A percentile compares a stretch with the other conserved stretches of the same genome.
Evolutionary conservation across 2,888 invertebrate genomes (phyloP).

Genomic region (Sinodicranocentrus sp.): DNA sequence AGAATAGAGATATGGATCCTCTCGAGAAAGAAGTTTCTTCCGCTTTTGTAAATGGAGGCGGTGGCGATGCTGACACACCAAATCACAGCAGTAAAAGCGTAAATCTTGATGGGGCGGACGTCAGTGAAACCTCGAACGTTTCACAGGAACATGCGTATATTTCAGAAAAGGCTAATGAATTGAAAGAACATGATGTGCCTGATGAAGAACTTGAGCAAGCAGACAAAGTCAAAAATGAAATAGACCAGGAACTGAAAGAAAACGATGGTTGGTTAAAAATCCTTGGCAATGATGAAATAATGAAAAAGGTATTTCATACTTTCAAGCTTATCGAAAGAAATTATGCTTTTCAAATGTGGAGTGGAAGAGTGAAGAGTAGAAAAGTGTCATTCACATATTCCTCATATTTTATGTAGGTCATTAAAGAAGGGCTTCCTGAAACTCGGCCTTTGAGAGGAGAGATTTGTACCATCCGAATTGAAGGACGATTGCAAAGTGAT

Average conservation of each 20-base stretch:
- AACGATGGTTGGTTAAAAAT: slow-evolving; percentile 86
- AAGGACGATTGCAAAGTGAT: too few species aligned
- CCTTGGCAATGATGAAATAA: slow-evolving; percentile 87
- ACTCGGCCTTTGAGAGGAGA: too few species aligned
- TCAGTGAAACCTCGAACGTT: too few species aligned
- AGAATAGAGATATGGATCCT: too few species aligned
- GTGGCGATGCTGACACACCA: slow-evolving; percentile 22
- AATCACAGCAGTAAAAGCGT: too few species aligned
- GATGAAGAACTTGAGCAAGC: slow-evolving; percentile 72
- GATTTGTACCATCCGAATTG: too few species aligned
- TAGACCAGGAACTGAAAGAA: slow-evolving; percentile 71
- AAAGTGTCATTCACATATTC: too few species aligned
- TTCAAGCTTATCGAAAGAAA: too few species aligned
- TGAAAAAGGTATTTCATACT: slow-evolving; percentile 81
- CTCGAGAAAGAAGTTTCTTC: not conserved
- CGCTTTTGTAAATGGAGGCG: slow-evolving; percentile 2
- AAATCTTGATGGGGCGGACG: too few species aligned
- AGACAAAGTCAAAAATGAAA: slow-evolving; percentile 66
- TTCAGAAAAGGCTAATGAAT: slow-evolving; percentile 31
- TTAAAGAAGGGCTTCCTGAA: too few species aligned
- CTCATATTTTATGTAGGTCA: too few species aligned
- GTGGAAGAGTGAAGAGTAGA: too few species aligned
- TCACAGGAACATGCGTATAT: not conserved
- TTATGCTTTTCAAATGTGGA: slow-evolving; percentile 72
- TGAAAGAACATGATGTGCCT: slow-evolving; percentile 74